Base-by-base conservation (phyloP, 1,140 invertebrate species). In the Sarcophaga bullata region DNA sequence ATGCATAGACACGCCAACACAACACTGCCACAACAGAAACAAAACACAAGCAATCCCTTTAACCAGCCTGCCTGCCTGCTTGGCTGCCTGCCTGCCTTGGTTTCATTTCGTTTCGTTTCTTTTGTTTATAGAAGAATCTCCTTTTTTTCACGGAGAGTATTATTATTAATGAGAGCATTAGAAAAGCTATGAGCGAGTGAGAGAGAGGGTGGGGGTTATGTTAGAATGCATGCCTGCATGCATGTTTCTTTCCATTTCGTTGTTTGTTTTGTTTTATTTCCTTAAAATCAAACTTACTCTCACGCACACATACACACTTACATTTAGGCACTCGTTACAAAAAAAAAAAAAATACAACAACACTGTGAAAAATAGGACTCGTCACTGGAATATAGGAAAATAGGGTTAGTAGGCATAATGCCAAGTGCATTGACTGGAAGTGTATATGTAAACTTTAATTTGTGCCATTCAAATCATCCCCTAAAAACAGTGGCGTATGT, bases 351-450 rank as follows among this genome's bases (percentile, higher is more conserved):
- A 9, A 25, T 54, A 72, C 76, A 73, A 80, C 78, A 80, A 76
- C 82, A 80, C 68, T 37, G 25, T 37, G 25, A 17, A 84, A 84
- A 89, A 88, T 89, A 88, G 88, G 88, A 89, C 88, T 89, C 86
- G 84, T 84, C 86, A 75, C 78, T 83, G 88, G 83, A 87, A 89
- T 89, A 89, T 89, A 89, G 88, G 88, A 87, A 89, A 89, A 89
- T 89, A 89, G 88, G 88, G 88, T 89, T 89, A 89, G 88, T 89
- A 89, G 88, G 88, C 88, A 88, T 88, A 89, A 89, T 89, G 88
- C 88, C 88, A 89, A 89, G 88, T 89, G 88, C 88, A 89, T 88
- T 86, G 85, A 68, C 86, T 86, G 88, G 88, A 89, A 89, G 62
- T 50, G n/a, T 25, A 52, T 50, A 50, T 50, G 75, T 78, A 50